phyloP scores from a whole-genome alignment of 2,113 vertebrate genomes.

The Bubo scandiacus region DNA sequence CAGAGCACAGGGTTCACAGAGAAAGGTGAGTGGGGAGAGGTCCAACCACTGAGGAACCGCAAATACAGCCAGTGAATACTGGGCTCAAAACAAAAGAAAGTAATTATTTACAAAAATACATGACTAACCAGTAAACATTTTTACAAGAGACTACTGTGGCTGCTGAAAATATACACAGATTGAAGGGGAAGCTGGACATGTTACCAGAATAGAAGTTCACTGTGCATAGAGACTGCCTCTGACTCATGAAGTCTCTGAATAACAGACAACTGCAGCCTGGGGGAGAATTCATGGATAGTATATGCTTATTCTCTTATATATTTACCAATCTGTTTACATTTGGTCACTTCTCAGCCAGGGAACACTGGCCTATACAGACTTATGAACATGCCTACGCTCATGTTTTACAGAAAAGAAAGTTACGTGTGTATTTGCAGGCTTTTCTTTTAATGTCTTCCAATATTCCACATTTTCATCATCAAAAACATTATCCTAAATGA shows the following conservation, averaged over 20 bases:
- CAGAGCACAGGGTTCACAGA: not conserved
- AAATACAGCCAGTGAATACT: not conserved
- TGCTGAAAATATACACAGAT: not conserved
- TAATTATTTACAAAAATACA: not conserved
- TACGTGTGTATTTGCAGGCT: not conserved
- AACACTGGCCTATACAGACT: not conserved
- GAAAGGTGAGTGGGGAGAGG: not conserved
- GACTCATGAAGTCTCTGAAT: not conserved
- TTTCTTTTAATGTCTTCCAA: not conserved
- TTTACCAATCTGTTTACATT: not conserved
- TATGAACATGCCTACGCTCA: not conserved
- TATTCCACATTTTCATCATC: not conserved
- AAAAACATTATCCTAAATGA: not conserved
- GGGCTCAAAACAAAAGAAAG: not conserved
- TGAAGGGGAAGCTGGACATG: not conserved
- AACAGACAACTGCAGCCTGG: not conserved
- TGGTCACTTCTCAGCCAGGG: not conserved
- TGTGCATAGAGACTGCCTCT: not conserved
- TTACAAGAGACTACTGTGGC: not conserved
- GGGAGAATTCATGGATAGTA: not conserved
- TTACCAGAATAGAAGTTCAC: not conserved
- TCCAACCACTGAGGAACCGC: not conserved
- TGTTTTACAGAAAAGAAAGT: not conserved
- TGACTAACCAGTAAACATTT: not conserved
- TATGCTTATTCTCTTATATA: not conserved